Evolutionary conservation across 2,888 invertebrate genomes (phyloP), one percentile per base, ranked within the genome.

Genomic region (Ophion ellenae): DNA sequence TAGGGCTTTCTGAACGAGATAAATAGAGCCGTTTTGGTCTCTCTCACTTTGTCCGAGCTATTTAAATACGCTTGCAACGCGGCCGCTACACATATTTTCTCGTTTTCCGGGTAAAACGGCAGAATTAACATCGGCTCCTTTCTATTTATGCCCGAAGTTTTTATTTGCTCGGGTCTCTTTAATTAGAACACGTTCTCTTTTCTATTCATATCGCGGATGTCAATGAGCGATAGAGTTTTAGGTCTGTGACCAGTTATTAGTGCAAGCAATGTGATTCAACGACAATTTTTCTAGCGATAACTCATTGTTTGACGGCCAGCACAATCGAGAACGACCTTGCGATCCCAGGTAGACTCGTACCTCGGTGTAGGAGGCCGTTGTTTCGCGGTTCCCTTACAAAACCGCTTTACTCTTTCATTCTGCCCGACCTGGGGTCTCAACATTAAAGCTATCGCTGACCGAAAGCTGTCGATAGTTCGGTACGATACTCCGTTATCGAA

Each of bases 261-360:
- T 24, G 24, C 24, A 24, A 24, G 2, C 24, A 24, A 24, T 24
- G 24, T 24, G 24, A 24, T 24, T 24, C 24, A 24, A 24, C 24
- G 24, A 24, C 24, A 24, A 24, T 24, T 24, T 24, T 24, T 24
- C 24, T 24, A 24, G 1, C 24, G 24, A 24, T 6, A 86, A 28
- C 1, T 78, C 73, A 10, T 82, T 45, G 71, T 88, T 87, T 3
- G 87, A 80, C 36, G 63, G 14, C 45, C 76, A 81, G 7, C 47
- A 32, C 10, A 28, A 57, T 79, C 59, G 2, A 89, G 40, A 1
- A 88, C 84, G 2, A 70, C 28, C 20, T 75, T 20, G 6, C 86
- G 83, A 17, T 24, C 24, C 24, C 87, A 89, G 7, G 82, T 84
- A n/a, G 28, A 47, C 14, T 84, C 69, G 40, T 88, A 88, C 57